Evolutionary conservation across 2,113 vertebrate genomes (phyloP).

Genomic region (Coturnix japonica): DNA sequence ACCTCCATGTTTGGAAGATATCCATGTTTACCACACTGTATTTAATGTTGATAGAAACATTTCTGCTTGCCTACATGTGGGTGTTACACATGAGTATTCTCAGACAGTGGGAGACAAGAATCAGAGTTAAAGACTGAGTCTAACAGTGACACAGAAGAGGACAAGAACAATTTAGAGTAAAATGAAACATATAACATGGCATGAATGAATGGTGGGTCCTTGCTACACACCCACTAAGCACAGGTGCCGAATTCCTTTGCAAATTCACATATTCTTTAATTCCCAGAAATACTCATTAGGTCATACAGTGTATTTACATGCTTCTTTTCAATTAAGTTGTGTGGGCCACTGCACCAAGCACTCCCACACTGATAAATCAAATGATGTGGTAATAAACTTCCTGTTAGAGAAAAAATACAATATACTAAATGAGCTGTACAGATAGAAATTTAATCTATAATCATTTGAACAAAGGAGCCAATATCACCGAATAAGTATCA

Average conservation of each 20-base stretch:
- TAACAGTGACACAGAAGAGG: background rate
- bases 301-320: background rate
- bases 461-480: background rate
- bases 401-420: background rate
- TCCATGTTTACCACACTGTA: background rate
- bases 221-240: background rate
- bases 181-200: background rate
- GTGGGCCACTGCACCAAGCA: background rate
- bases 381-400: background rate
- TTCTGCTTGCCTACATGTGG: background rate
- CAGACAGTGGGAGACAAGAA: background rate
- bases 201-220: background rate
- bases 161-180: background rate
- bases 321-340: background rate
- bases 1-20: background rate
- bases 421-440: background rate
- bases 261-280: background rate
- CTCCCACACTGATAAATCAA: background rate
- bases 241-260: background rate
- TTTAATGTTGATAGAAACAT: background rate
- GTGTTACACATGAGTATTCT: background rate
- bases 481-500: background rate
- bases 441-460: background rate
- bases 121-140: background rate
- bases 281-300: background rate